phyloP scores from a whole-genome alignment of 2,797 vertebrate genomes.

The Galaxias olidus region DNA sequence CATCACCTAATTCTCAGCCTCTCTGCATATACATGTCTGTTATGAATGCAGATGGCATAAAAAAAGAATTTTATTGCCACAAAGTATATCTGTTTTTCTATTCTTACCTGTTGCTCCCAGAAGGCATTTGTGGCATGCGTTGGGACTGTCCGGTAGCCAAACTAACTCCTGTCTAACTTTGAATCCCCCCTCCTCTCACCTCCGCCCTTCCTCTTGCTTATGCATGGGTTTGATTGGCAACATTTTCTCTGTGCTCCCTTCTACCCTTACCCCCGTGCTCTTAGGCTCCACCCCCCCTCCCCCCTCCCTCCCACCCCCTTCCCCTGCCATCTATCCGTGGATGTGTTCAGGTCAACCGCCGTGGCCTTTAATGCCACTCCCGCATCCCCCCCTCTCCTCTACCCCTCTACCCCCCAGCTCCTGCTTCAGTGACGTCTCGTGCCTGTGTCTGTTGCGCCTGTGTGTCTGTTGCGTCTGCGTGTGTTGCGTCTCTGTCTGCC shows the following conservation, averaged over 20 bases:
- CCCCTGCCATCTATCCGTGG: constrained; percentile 64
- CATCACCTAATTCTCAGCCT: constrained; percentile 63
- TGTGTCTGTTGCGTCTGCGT: constrained; percentile 65
- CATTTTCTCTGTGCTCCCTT: constrained; percentile 75
- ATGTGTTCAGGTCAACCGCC: constrained; percentile 57
- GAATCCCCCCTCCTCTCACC: constrained; percentile 2
- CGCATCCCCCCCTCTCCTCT: constrained; percentile 27
- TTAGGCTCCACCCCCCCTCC: constrained; percentile 65
- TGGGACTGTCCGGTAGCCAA: constrained; percentile 70
- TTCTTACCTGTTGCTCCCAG: constrained; percentile 81
- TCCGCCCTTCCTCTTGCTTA: constrained; percentile 54
- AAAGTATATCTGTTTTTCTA: constrained; percentile 92
- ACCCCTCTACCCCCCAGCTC: constrained; percentile 53
- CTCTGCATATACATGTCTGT: constrained; percentile 80
- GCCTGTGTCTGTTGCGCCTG: constrained; percentile 71
- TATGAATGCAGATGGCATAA: constrained; percentile 94
- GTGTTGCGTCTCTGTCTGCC: constrained; percentile 44
- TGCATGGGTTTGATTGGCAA: constrained; percentile 82
- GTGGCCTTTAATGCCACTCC: constrained; percentile 10
- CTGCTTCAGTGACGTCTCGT: constrained; percentile 61
- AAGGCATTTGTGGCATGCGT: constrained; percentile 87
- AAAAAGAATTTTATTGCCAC: constrained; percentile 99
- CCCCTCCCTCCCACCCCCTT: too few relatives aligned
- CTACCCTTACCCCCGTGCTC: constrained; percentile 68
- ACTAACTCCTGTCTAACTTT: constrained; percentile 59